These are phyloP conservation scores for Heptranchias perlo DNA, from an alignment of 2,113 vertebrate species.

Conservation along the genomic window DNA sequence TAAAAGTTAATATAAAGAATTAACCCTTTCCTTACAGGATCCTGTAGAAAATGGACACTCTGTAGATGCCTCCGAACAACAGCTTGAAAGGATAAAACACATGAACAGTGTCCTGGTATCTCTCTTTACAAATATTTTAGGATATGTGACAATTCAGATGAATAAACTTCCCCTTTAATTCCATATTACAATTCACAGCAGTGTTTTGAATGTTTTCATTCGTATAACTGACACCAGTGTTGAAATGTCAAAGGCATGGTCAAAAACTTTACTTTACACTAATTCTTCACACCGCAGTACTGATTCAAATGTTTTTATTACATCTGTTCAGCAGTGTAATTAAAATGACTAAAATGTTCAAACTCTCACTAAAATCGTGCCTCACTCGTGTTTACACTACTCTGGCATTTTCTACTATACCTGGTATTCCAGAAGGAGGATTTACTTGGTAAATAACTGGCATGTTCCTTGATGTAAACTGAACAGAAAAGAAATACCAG, in stretches of 20 bases:
- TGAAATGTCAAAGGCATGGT: background rate
- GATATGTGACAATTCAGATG: too few species aligned
- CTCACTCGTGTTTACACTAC: background rate
- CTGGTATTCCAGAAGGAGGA: conserved; percentile 59
- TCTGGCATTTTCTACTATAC: conserved; percentile 44
- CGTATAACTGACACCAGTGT: background rate
- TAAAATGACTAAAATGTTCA: background rate
- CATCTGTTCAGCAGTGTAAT: background rate
- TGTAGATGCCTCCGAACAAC: too few species aligned
- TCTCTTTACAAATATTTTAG: too few species aligned
- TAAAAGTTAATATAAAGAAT: too few species aligned
- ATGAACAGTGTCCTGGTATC: too few species aligned
- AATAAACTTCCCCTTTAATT: background rate
- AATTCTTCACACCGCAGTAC: background rate
- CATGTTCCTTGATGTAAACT: conserved; percentile 59
- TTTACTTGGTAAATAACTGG: conserved; percentile 55
- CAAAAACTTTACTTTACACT: background rate
- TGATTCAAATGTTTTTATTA: background rate
- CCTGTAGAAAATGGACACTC: too few species aligned
- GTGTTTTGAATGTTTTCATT: background rate
- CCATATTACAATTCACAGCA: background rate
- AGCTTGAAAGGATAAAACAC: too few species aligned
- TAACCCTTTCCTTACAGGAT: too few species aligned
- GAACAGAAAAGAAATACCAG: conserved; percentile 41
- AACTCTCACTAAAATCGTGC: background rate